A percentile compares a stretch with the other conserved stretches of the same genome.
These are phyloP conservation scores for Eristalinus sepulchralis DNA, from an alignment of 2,888 invertebrate species.

Conservation along the genomic window DNA sequence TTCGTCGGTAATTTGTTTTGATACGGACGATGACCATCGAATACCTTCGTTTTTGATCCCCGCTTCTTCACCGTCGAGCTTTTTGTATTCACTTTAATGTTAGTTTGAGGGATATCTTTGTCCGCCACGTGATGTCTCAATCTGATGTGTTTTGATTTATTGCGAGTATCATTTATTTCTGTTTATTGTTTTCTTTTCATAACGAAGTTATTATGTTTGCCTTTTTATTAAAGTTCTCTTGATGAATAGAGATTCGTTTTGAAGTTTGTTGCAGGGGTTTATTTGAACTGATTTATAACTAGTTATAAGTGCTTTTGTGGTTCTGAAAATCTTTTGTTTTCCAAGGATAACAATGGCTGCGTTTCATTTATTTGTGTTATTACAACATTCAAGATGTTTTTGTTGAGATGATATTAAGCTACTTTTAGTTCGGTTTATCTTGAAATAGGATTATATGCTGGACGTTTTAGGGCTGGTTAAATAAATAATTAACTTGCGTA, in stretches of 20 bases:
- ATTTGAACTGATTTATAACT: background rate
- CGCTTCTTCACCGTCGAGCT: background rate
- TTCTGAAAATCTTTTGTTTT: too few species aligned
- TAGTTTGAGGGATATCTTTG: slow-evolving; percentile 41
- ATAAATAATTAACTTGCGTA: too few species aligned
- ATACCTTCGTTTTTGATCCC: background rate
- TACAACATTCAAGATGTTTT: too few species aligned
- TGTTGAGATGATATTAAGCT: too few species aligned
- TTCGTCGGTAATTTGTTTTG: slow-evolving; percentile 79
- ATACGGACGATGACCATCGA: slow-evolving; percentile 73
- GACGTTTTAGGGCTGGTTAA: too few species aligned
- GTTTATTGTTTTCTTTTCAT: background rate
- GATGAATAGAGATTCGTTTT: background rate
- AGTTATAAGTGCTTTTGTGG: background rate
- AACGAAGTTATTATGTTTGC: slow-evolving; percentile 3
- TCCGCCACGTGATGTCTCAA: background rate
- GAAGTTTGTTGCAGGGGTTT: background rate
- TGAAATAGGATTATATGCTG: too few species aligned
- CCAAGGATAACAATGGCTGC: too few species aligned
- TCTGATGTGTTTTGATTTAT: slow-evolving; percentile 38
- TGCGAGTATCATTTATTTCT: slow-evolving; percentile 32
- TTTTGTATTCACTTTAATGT: background rate
- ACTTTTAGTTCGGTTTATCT: too few species aligned
- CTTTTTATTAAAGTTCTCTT: background rate
- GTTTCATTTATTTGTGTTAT: too few species aligned